Conservation (phyloP, 2,797 vertebrate species). For the Alectoris magna region DNA sequence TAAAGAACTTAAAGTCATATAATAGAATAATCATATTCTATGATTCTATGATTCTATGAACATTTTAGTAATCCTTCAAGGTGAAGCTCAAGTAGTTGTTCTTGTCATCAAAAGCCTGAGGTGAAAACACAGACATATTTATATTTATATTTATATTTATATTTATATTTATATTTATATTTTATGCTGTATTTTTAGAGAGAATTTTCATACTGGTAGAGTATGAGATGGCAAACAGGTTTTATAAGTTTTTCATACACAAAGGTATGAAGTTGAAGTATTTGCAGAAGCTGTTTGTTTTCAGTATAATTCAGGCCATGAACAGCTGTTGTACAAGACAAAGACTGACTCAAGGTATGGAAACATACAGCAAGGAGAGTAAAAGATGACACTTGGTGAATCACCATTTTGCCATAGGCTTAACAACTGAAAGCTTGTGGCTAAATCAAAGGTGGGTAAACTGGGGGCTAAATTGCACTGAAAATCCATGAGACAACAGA, state of each 20-base stretch:
- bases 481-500: background rate
- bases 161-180: background rate
- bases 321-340: background rate
- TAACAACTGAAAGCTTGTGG: background rate
- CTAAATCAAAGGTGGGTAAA: background rate
- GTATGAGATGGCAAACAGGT: background rate
- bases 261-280: background rate
- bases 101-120: constrained; percentile 60
- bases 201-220: background rate
- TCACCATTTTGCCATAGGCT: background rate
- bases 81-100: constrained; percentile 58
- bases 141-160: too few relatives aligned
- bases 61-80: constrained; percentile 45
- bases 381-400: background rate
- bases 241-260: background rate
- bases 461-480: background rate
- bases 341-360: background rate
- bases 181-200: constrained; percentile 8
- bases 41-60: too few relatives aligned
- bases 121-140: constrained; percentile 51
- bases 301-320: background rate
- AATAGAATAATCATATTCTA: background rate
- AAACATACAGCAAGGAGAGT: background rate
- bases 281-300: background rate
- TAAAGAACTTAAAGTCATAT: constrained; percentile 60